A percentile compares a stretch with the other conserved stretches of the same genome.
These are phyloP conservation scores for Atrichornis clamosus DNA, from an alignment of 2,113 vertebrate genomes.

Conservation along the genomic window DNA sequence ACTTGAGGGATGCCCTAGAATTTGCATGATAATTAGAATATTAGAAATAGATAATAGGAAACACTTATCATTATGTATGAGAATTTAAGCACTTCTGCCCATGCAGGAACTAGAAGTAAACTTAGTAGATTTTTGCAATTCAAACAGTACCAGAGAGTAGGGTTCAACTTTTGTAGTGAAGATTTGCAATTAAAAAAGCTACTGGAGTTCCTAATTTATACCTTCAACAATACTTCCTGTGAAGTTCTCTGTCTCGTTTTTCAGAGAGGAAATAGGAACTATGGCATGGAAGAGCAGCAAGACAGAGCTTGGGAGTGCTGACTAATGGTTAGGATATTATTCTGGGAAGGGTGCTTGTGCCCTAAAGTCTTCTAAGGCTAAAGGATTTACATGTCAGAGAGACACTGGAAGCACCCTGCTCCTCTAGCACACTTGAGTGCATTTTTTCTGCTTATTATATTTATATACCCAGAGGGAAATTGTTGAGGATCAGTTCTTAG, in stretches of 20 bases:
- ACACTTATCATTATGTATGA: not conserved
- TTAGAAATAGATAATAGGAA: not conserved
- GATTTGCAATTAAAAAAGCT: not conserved
- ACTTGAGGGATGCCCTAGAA: accelerated
- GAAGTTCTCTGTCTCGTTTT: not conserved
- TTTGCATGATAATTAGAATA: not conserved
- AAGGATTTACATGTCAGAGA: not conserved
- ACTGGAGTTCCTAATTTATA: not conserved
- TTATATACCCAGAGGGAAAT: not conserved
- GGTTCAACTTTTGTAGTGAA: not conserved
- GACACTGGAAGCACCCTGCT: not conserved
- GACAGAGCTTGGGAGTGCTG: not conserved
- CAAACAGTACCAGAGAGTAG: not conserved
- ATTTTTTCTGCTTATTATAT: not conserved
- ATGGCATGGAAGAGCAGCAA: accelerated
- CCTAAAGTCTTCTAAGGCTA: not conserved
- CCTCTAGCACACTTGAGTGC: not conserved
- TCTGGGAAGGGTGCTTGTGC: accelerated
- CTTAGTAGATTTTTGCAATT: not conserved
- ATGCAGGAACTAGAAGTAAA: not conserved
- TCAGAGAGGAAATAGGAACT: not conserved
- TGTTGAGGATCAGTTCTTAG: not conserved
- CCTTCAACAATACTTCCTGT: not conserved
- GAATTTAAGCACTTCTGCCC: not conserved
- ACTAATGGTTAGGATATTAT: not conserved